Conservation (phyloP, 2,113 vertebrate genomes). For the Trinectes maculatus region DNA sequence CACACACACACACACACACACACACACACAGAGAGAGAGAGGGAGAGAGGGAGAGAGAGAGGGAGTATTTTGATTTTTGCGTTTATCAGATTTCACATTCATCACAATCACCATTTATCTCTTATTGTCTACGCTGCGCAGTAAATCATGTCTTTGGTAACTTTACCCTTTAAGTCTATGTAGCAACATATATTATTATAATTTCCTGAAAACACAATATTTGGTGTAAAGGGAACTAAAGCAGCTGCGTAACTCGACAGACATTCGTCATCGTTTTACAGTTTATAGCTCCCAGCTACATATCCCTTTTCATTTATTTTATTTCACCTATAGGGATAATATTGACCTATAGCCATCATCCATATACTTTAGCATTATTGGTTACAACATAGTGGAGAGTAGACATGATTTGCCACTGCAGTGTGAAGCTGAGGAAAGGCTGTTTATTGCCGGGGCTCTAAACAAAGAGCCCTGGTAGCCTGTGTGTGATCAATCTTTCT, state of each 20-base stretch:
- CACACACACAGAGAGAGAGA: no score
- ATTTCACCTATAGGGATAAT: conserved; percentile 34
- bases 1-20: neutral
- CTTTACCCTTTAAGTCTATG: neutral
- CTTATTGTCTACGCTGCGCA: neutral
- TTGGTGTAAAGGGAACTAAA: neutral
- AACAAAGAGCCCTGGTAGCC: conserved; percentile 97
- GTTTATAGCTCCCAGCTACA: conserved; percentile 19
- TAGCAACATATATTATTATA: neutral
- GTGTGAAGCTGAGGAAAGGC: conserved; percentile 78
- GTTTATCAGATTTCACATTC: conserved; percentile 3
- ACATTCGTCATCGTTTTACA: conserved; percentile 29
- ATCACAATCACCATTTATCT: neutral
- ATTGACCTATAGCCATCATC: conserved; percentile 53
- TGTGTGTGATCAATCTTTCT: conserved; percentile 97
- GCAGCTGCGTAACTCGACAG: conserved; percentile 4
- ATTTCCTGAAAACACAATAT: neutral
- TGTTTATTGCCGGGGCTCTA: conserved; percentile 98
- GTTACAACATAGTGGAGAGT: conserved; percentile 33
- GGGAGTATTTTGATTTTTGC: conserved; percentile 7
- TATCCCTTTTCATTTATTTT: conserved; percentile 44
- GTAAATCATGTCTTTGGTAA: neutral
- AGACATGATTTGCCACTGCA: conserved; percentile 57
- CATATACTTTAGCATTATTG: conserved; percentile 46
- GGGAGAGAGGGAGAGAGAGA: neutral